Percentiles rank a stretch among this genome's conserved stretches.
These are phyloP conservation scores for Blomia tropicalis DNA, from an alignment of 2,888 invertebrate genomes.

Conservation along the genomic window DNA sequence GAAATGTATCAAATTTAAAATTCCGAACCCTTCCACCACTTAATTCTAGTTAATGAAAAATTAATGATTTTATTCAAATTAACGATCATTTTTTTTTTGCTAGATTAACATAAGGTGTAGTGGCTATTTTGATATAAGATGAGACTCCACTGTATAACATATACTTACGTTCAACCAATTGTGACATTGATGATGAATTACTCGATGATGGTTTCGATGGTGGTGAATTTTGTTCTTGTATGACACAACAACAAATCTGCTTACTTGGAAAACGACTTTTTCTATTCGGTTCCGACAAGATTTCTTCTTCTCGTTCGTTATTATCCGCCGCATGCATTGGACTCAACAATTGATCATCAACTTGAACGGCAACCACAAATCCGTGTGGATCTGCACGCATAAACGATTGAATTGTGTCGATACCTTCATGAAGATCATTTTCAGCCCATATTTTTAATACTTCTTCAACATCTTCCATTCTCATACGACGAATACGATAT, in stretches of 20 bases:
- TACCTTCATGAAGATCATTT: conserved; percentile 28
- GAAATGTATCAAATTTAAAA: too few species aligned
- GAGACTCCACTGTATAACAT: too few species aligned
- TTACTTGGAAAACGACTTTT: not conserved
- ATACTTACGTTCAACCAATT: too few species aligned
- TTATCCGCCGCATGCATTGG: too few species aligned
- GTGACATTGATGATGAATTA: too few species aligned
- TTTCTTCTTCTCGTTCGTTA: not conserved
- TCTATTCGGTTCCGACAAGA: not conserved
- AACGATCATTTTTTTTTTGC: too few species aligned
- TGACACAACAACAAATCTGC: conserved; percentile 6
- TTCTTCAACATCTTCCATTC: conserved; percentile 26
- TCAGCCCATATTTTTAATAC: conserved; percentile 29
- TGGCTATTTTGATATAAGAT: too few species aligned
- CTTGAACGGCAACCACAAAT: conserved; percentile 29
- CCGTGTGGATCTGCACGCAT: conserved; percentile 28
- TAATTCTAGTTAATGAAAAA: too few species aligned
- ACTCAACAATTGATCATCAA: too few species aligned
- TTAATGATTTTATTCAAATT: too few species aligned
- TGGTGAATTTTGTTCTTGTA: not conserved
- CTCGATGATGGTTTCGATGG: not conserved
- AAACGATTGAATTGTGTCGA: conserved; percentile 28
- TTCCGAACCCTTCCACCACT: too few species aligned
- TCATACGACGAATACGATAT: conserved; percentile 41
- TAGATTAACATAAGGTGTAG: too few species aligned